Base-by-base conservation (phyloP, 2,113 vertebrate species). In the Corynorhinus townsendii region DNA sequence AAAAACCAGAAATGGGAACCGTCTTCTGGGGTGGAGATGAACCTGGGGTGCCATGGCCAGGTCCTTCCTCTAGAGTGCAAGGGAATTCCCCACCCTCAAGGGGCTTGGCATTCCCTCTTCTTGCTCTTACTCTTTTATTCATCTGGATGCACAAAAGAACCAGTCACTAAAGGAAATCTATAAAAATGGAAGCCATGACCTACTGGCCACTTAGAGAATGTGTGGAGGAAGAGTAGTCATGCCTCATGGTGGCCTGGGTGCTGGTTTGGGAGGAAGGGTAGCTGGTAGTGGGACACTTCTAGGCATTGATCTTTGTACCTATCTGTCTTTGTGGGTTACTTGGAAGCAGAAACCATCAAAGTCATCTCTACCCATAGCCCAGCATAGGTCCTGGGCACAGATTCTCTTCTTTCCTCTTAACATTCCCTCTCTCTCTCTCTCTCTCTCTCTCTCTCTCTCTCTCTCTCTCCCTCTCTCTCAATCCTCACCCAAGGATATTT, bases 51-150 rank as follows among this genome's bases (percentile, higher is more conserved):
- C 43, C 11, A 2, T 20, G 26, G 7, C 16, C 10, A 8, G 12
- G 30, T 20, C 30, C 54, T 90, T 91, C 17, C 20, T 28, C 20
- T n/a, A 45, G 24, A 47, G 12, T 28, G 2, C n/a, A 45, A n/a
- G 4, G 9, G 30, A n/a, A 24, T 52, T 72, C 47, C 47, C 28
- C n/a, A 52, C 19, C 4, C 1, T 0, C 17, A 20, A 17, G 5
- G 77, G 49, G 15, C 10, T 68, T 72, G n/a, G 59, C n/a, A 19
- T 76, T 90, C 30, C 45, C 14, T 59, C n/a, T 49, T n/a, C 52
- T 71, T 71, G 40, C 79, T 81, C 35, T 66, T 68, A 19, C 6
- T n/a, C 35, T 33, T 40, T 68, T 7, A 26, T 16, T 17, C 8
- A 5, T 11, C 7, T 11, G 54, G 4, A 43, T 40, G 33, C 26